Conservation (phyloP, 2,797 vertebrate species). For the Manis javanica region DNA sequence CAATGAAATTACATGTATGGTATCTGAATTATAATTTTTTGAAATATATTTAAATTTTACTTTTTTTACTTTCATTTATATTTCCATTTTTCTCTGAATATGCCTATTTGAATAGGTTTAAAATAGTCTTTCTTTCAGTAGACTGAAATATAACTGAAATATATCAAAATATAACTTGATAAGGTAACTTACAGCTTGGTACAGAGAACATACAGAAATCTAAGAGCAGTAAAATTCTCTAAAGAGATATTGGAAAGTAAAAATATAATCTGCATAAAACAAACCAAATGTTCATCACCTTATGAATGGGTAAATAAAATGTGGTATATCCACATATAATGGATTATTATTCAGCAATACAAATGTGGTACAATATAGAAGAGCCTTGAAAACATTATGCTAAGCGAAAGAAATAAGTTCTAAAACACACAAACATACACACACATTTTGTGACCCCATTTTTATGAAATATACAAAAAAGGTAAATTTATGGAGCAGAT, state of each 20-base stretch:
- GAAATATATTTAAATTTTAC: neutral
- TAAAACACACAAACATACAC: neutral
- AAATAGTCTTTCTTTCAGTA: neutral
- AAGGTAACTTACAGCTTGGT: neutral
- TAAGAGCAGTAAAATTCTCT: neutral
- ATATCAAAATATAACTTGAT: conserved; percentile 3
- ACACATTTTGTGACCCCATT: neutral
- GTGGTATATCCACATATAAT: neutral
- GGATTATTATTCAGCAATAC: neutral
- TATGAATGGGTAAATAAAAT: neutral
- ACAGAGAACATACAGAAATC: neutral
- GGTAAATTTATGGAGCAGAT: neutral
- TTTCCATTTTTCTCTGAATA: neutral
- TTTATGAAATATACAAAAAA: neutral
- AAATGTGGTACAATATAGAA: neutral
- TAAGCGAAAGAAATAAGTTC: neutral
- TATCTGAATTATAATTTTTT: neutral
- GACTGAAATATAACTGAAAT: too few species aligned
- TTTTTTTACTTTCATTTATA: conserved; percentile 14
- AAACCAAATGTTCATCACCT: neutral
- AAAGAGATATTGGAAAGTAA: neutral
- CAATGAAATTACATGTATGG: neutral
- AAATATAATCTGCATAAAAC: neutral
- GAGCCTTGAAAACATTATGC: neutral
- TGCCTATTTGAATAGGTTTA: neutral